These are phyloP conservation scores for Malurus leucopterus DNA, from an alignment of 2,797 vertebrate genomes.

Conservation along the genomic window DNA sequence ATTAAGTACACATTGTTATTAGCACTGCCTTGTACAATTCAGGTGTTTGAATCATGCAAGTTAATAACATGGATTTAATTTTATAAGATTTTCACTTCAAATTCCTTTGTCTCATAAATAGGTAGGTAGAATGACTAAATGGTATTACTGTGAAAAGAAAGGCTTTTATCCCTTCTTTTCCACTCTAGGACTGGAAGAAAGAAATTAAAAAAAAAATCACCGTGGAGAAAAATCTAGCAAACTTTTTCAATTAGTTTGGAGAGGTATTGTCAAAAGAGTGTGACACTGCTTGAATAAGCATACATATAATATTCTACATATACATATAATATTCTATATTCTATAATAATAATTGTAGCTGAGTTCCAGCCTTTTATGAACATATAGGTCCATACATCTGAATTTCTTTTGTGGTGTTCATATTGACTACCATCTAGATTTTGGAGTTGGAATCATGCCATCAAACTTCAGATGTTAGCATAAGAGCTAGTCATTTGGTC, in stretches of 20 bases:
- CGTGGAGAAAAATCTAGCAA: background rate
- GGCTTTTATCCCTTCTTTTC: background rate
- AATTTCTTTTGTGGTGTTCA: background rate
- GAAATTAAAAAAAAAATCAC: background rate
- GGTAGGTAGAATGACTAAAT: background rate
- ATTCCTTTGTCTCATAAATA: background rate
- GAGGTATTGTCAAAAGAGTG: background rate
- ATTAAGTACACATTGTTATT: background rate
- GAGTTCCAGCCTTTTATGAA: background rate
- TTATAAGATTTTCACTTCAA: background rate
- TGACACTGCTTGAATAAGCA: background rate
- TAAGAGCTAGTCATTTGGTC: background rate
- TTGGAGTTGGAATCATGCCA: background rate
- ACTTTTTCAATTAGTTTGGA: background rate
- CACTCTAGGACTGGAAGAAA: background rate
- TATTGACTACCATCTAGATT: background rate
- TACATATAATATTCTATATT: too few relatives aligned
- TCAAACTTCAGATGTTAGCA: background rate
- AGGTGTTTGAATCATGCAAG: rapidly evolving
- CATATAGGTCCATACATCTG: rapidly evolving
- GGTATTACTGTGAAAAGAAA: background rate
- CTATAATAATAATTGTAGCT: background rate
- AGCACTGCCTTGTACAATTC: background rate
- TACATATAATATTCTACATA: too few relatives aligned
- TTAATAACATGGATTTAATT: background rate